A percentile compares a stretch with the other conserved stretches of the same genome.
Conservation (phyloP, 1,140 invertebrate species). For the Zaprionus davidi region DNA sequence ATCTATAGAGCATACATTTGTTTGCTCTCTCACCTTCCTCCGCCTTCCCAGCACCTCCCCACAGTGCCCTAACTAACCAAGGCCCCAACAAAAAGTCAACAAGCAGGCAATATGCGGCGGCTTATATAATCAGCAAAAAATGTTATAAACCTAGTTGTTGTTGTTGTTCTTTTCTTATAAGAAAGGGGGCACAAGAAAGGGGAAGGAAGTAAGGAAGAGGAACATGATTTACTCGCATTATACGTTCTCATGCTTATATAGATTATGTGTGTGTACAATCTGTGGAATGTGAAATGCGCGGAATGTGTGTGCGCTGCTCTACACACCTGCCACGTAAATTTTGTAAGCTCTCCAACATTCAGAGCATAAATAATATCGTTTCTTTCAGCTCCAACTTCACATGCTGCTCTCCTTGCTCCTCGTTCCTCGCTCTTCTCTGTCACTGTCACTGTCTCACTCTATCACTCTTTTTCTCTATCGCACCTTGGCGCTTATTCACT, state of each 20-base stretch:
- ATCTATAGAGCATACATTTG: constrained; percentile 62
- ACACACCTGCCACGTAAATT: constrained; percentile 82
- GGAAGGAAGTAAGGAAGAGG: constrained; percentile 2
- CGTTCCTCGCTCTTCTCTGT: constrained; percentile 4
- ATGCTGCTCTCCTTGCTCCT: constrained; percentile 42
- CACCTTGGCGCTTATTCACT: constrained; percentile 45
- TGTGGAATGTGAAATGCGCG: constrained; percentile 55
- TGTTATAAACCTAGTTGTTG: background rate
- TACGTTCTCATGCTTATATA: constrained; percentile 29
- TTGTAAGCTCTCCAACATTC: constrained; percentile 52
- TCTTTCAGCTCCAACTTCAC: constrained; percentile 37
- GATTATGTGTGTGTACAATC: constrained; percentile 54
- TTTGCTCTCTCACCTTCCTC: background rate
- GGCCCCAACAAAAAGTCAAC: constrained; percentile 42
- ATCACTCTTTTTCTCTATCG: background rate
- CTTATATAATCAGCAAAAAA: constrained; percentile 66
- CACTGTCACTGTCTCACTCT: background rate
- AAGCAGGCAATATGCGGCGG: constrained; percentile 47
- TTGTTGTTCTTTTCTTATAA: background rate
- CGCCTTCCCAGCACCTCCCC: constrained; percentile 24
- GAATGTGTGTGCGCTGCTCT: constrained; percentile 26
- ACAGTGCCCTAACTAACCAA: constrained; percentile 34
- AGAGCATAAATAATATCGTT: constrained; percentile 56
- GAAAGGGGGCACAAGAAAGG: background rate
- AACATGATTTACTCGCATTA: constrained; percentile 23